Evolutionary conservation across 2,888 invertebrate species (phyloP), one percentile per base, ranked within the genome.

Genomic region (Drosophila meridiana): DNA sequence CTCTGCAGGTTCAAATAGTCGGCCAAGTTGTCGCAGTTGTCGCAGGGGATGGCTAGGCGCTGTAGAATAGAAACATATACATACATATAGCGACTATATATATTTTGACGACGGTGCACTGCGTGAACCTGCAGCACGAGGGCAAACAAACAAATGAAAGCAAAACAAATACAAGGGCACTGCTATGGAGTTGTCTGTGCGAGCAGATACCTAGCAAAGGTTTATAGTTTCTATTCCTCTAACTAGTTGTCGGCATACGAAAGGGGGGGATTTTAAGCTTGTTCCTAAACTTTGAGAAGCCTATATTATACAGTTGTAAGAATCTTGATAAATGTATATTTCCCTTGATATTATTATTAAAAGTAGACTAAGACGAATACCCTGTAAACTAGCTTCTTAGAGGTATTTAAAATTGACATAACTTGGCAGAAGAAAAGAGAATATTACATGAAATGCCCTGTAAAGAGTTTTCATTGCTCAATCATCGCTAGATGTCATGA

Each of bases 11-110:
- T 71, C 71, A 92, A 87, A 80, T 91, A 92, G 80, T 92, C 90
- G 63, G 90, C 90, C 78, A 92, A 81, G 78, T 91, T 91, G 73
- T 89, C 90, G 78, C 90, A 91, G 81, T 91, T 92, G 40, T 89
- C 87, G 76, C 75, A 78, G 43, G 73, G 74, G 58, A 83, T 73
- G 42, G 65, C 66, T 58, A 78, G 74, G 63, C 68, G 83, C 87
- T 92, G 91, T 88, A 91, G 91, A 89, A 50, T 90, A 92, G 53
- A 59, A 70, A 55, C 36, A 53, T 38, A 55, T 43, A 55, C 34
- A 61, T 32, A 20, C 20, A 50, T 60, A 38, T 47, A 59, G 6
- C 28, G 13, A 58, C 58, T 28, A 34, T 26, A 59, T 38, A 32
- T 32, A 34, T 28, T 61, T 71, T 79, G 76, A 67, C 43, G 69